These are phyloP conservation scores for Tyto alba DNA, from an alignment of 2,113 vertebrate genomes.

Conservation along the genomic window DNA sequence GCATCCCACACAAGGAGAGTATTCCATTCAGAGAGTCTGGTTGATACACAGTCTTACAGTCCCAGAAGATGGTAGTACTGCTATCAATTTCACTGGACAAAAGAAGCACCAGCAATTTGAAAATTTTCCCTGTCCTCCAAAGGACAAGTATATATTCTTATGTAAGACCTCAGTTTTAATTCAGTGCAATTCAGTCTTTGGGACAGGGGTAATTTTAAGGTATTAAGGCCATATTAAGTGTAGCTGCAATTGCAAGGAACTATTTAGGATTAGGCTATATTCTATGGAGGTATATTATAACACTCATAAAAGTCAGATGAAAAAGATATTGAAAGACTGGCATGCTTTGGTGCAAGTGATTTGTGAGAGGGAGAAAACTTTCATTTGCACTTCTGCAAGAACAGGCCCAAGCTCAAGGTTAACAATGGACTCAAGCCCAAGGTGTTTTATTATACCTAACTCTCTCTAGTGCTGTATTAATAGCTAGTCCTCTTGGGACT, in stretches of 20 bases:
- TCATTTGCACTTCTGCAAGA: neutral
- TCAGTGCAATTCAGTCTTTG: neutral
- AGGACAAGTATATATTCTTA: neutral
- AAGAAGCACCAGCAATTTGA: neutral
- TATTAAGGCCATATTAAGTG: neutral
- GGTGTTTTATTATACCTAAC: neutral
- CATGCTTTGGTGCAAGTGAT: neutral
- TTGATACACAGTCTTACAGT: neutral
- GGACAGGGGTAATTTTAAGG: neutral
- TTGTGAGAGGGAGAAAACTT: neutral
- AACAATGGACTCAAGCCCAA: neutral
- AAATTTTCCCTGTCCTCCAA: neutral
- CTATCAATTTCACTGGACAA: neutral
- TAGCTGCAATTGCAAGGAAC: neutral
- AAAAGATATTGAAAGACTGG: neutral
- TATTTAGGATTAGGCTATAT: neutral
- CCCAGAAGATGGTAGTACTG: neutral
- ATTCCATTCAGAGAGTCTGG: neutral
- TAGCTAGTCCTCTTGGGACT: neutral
- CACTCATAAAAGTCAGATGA: neutral
- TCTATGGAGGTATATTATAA: neutral
- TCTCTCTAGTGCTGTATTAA: neutral
- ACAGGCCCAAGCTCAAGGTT: neutral
- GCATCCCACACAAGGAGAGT: neutral
- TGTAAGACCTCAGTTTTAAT: neutral